Base-by-base conservation (phyloP, 2,888 invertebrate genomes). In the Eueremaeus valkanovi region DNA sequence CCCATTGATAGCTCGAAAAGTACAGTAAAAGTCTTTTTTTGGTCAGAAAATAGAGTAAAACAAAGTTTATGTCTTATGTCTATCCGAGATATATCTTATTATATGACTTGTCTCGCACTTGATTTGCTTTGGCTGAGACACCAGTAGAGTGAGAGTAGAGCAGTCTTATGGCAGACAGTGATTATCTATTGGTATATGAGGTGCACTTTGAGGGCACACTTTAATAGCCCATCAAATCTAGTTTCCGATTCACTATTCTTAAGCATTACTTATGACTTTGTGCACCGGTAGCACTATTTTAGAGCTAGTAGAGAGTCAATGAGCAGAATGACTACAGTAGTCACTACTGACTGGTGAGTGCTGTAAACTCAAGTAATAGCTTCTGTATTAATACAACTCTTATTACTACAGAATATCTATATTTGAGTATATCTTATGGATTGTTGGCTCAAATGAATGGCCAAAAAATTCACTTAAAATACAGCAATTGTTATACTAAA, bases 151-250 rank as follows among this genome's bases (percentile, higher is more conserved):
- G 3, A 40, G 24, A 24, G 9, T 51, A 51, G 1, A 21, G 21
- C 2, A 29, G 61, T 61, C n/a, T n/a, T n/a, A n/a, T n/a, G n/a
- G n/a, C n/a, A 61, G 61, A 61, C 61, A 61, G 61, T 61, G 61
- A 61, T 61, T 61, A 61, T 61, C 31, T 61, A 31, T 51, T 5
- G 11, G 40, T n/a, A n/a, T 40, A 40, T 40, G 40, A 18, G 13
- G 61, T 29, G 31, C 58, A 58, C 61, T 61, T 61, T 61, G 24
- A 61, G 61, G 24, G 29, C 61, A 51, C 21, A 29, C 61, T 61
- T 61, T 61, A 61, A 61, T 61, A 61, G 61, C 61, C 61, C 61
- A 61, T 61, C 61, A 61, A 61, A 61, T 61, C 1, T 16, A 21
- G 61, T 21, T 61, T 61, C 61, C 61, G 61, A 61, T 61, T 61